A percentile compares a stretch with the other conserved stretches of the same genome.
Conservation (phyloP, 2,888 invertebrate species). For the Drosophila birchii region DNA sequence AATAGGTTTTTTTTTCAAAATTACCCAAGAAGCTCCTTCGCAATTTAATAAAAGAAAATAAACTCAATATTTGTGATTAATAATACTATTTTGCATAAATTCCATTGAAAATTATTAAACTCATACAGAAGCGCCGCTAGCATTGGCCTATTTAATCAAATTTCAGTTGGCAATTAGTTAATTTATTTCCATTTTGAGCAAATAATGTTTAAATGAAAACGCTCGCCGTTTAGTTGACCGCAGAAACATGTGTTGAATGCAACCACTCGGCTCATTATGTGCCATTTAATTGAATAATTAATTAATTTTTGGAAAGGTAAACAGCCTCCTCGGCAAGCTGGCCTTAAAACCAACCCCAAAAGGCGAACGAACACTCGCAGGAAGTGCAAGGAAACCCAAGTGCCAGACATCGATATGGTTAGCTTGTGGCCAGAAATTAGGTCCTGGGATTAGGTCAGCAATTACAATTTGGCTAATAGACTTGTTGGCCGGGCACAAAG, state of each 20-base stretch:
- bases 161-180: not conserved
- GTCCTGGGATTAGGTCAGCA: conserved; percentile 29
- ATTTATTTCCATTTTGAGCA: conserved; percentile 1
- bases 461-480: conserved; percentile 49
- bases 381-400: not conserved
- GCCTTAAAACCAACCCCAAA: not conserved
- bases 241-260: conserved; percentile 9
- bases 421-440: not conserved
- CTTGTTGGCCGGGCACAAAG: conserved; percentile 26
- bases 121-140: not conserved
- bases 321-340: not conserved
- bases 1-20: not conserved
- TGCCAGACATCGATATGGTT: not conserved
- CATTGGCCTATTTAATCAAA: not conserved
- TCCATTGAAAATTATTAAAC: too few relatives aligned
- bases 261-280: not conserved
- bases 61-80: not conserved
- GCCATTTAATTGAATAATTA: conserved; percentile 4
- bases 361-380: not conserved
- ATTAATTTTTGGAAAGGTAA: not conserved
- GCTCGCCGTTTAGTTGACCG: conserved; percentile 1
- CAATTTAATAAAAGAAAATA: too few relatives aligned
- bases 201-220: not conserved
- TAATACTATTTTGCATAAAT: too few relatives aligned
- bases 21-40: not conserved